phyloP scores from a whole-genome alignment of 2,888 invertebrate genomes.

The Ellobium chinense region DNA sequence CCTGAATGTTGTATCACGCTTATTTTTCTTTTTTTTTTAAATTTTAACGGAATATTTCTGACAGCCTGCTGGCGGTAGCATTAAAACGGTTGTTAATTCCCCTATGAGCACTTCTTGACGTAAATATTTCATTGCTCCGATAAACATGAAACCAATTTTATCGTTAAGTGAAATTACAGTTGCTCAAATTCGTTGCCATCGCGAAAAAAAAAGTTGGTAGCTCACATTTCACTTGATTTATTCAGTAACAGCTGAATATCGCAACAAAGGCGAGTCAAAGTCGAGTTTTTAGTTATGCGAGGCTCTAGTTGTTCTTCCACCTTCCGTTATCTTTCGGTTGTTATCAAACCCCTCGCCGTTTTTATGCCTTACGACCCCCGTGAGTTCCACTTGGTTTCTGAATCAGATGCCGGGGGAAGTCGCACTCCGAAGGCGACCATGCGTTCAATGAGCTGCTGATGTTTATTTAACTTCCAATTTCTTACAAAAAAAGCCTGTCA shows the following conservation, averaged over 20 bases:
- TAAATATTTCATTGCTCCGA: slow-evolving; percentile 8
- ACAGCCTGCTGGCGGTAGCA: not conserved
- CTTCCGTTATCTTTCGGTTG: not conserved
- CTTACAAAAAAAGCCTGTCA: slow-evolving; percentile 33
- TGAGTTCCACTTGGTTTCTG: slow-evolving; percentile 26
- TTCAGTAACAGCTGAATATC: slow-evolving; percentile 27
- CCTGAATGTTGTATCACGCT: too few species aligned
- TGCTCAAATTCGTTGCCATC: not conserved
- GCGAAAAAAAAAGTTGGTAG: not conserved
- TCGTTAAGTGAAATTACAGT: slow-evolving; percentile 8
- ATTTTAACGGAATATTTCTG: not conserved
- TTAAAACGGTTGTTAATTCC: slow-evolving; percentile 26
- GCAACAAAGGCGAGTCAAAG: not conserved
- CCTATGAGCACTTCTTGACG: not conserved
- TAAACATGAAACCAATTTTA: slow-evolving; percentile 24
- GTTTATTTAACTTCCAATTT: slow-evolving; percentile 38
- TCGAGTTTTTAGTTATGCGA: not conserved
- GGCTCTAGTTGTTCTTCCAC: not conserved
- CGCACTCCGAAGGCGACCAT: not conserved
- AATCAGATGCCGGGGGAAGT: slow-evolving; percentile 11
- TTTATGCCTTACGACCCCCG: slow-evolving; percentile 8
- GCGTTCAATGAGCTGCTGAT: slow-evolving; percentile 22
- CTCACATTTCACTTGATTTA: slow-evolving; percentile 19
- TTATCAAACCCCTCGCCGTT: not conserved
- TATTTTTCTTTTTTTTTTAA: too few species aligned